These are phyloP conservation scores for Aspiorhynchus laticeps DNA, from an alignment of 2,113 vertebrate species.

Conservation along the genomic window DNA sequence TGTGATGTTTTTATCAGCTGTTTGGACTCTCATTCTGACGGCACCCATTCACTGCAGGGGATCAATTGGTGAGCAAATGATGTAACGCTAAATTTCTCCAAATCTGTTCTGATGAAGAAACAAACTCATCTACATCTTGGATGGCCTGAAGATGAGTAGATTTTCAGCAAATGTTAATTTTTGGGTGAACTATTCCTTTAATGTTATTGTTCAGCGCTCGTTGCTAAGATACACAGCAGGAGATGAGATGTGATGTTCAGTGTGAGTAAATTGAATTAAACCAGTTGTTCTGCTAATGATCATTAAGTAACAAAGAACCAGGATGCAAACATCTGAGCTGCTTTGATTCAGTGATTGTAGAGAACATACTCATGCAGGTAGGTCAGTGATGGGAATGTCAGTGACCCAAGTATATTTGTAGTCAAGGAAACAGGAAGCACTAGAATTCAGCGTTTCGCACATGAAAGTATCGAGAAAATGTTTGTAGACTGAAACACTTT, in stretches of 20 bases:
- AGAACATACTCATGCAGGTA: background rate
- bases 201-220: constrained; percentile 28
- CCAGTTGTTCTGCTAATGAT: constrained; percentile 1
- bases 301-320: background rate
- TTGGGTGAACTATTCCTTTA: background rate
- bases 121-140: background rate
- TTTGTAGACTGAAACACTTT: constrained; percentile 7
- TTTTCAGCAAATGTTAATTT: background rate
- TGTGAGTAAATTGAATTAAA: background rate
- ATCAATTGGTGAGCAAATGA: background rate
- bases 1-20: no score
- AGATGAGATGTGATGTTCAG: background rate
- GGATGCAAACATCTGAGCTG: background rate
- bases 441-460: constrained; percentile 8
- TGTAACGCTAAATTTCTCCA: background rate
- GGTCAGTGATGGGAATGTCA: background rate
- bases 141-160: background rate
- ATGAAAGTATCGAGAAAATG: background rate
- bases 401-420: constrained; percentile 10
- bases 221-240: background rate
- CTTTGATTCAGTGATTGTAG: constrained; percentile 3
- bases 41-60: no score
- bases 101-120: background rate
- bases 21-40: no score
- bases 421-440: constrained; percentile 30